Conservation (phyloP, 2,797 vertebrate genomes). For the Rhabdophis nuchalis region DNA sequence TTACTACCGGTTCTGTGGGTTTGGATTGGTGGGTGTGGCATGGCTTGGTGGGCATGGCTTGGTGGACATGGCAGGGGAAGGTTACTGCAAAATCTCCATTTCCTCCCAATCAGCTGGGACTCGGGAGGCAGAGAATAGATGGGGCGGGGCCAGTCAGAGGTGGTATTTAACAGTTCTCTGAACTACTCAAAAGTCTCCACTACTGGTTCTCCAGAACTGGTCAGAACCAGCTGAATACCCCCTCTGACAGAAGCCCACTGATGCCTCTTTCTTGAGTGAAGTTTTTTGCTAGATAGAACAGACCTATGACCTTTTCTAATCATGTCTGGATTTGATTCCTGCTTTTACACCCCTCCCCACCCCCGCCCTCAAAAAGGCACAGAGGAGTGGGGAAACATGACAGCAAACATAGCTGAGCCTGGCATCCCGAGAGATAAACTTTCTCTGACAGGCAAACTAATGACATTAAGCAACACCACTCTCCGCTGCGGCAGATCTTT, state of each 20-base stretch:
- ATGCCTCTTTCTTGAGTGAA: neutral
- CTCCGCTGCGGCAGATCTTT: constrained; percentile 54
- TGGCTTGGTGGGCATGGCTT: too few species aligned
- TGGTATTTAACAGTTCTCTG: too few species aligned
- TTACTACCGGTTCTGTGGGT: too few species aligned
- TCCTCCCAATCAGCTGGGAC: too few species aligned
- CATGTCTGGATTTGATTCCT: neutral
- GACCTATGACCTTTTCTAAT: neutral
- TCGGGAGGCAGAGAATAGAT: too few species aligned
- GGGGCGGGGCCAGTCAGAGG: too few species aligned
- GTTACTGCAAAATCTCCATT: too few species aligned
- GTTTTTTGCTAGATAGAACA: neutral
- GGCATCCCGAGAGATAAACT: constrained; percentile 13
- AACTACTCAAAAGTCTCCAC: too few species aligned
- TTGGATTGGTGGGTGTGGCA: too few species aligned
- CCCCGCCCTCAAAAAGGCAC: neutral
- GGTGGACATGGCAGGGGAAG: too few species aligned
- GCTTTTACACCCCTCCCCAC: neutral
- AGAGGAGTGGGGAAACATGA: neutral
- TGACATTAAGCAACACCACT: constrained; percentile 40
- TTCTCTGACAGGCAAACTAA: constrained; percentile 45
- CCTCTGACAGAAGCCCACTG: neutral
- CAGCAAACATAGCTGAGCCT: constrained; percentile 33
- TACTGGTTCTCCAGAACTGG: too few species aligned
- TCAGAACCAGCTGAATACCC: too few species aligned